Conservation (phyloP, 2,888 invertebrate genomes). For the Hesperia comma region DNA sequence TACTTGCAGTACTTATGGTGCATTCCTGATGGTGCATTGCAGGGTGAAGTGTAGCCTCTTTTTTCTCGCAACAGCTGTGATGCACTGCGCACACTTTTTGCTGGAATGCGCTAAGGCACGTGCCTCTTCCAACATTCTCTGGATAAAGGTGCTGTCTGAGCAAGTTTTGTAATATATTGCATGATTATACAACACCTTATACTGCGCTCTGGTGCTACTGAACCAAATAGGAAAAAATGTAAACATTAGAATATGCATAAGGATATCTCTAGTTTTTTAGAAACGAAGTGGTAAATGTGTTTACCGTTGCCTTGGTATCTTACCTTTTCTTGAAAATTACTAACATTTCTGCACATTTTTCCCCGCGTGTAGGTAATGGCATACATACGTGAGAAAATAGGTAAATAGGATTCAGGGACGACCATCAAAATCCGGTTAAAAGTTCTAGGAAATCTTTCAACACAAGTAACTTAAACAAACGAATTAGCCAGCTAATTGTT, state of each 20-base stretch:
- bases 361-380: too few species aligned
- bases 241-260: background rate
- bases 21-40: constrained; percentile 21
- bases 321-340: too few species aligned
- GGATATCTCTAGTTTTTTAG: background rate
- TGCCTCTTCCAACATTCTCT: constrained; percentile 21
- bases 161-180: constrained; percentile 16
- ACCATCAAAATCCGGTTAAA: too few species aligned
- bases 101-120: constrained; percentile 19
- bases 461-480: background rate
- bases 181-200: constrained; percentile 12
- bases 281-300: background rate
- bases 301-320: too few species aligned
- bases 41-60: constrained; percentile 15
- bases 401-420: too few species aligned
- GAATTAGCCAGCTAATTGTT: background rate
- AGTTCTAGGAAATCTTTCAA: background rate
- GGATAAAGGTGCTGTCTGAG: constrained; percentile 21
- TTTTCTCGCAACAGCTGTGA: constrained; percentile 27
- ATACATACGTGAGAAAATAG: too few species aligned
- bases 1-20: constrained; percentile 17
- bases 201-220: background rate
- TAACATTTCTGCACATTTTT: too few species aligned
- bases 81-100: constrained; percentile 16
- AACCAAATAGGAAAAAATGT: background rate